Evolutionary conservation across 2,888 invertebrate species (phyloP).

Genomic region (Chloroclystis v-ata): DNA sequence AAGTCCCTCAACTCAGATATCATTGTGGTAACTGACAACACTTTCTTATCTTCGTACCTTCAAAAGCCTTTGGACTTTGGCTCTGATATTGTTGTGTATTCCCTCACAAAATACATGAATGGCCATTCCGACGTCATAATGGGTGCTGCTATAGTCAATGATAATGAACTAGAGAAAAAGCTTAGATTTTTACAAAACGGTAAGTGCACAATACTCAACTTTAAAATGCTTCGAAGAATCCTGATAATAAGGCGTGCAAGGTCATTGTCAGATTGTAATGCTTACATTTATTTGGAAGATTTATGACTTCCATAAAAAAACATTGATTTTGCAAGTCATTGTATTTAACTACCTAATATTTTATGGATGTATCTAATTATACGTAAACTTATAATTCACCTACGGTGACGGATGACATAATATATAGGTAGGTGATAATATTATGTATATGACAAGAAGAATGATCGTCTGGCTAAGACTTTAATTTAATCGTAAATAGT

Average conservation of each 20-base stretch:
- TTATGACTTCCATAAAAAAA: neutral
- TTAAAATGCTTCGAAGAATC: neutral
- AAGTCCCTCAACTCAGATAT: constrained; percentile 74
- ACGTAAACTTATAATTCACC: neutral
- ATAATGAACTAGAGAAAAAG: constrained; percentile 82
- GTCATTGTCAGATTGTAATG: neutral
- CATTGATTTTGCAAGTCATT: too few species aligned
- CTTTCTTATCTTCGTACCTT: constrained; percentile 93
- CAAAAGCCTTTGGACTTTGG: constrained; percentile 94
- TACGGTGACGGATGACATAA: too few species aligned
- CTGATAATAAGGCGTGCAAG: neutral
- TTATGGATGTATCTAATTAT: too few species aligned
- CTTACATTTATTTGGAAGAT: constrained; percentile 11
- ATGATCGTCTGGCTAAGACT: too few species aligned
- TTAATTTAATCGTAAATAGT: too few species aligned
- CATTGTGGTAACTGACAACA: constrained; percentile 93
- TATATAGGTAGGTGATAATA: too few species aligned
- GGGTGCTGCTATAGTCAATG: constrained; percentile 90
- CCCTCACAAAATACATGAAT: constrained; percentile 98
- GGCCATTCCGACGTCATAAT: constrained; percentile 98
- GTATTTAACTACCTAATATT: too few species aligned
- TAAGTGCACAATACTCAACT: constrained; percentile 57
- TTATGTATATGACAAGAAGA: too few species aligned
- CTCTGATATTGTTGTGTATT: constrained; percentile 94
- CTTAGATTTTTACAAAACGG: constrained; percentile 93